Evolutionary conservation across 2,113 vertebrate genomes (phyloP), one percentile per base, ranked within the genome.

Genomic region (Archilochus colubris): DNA sequence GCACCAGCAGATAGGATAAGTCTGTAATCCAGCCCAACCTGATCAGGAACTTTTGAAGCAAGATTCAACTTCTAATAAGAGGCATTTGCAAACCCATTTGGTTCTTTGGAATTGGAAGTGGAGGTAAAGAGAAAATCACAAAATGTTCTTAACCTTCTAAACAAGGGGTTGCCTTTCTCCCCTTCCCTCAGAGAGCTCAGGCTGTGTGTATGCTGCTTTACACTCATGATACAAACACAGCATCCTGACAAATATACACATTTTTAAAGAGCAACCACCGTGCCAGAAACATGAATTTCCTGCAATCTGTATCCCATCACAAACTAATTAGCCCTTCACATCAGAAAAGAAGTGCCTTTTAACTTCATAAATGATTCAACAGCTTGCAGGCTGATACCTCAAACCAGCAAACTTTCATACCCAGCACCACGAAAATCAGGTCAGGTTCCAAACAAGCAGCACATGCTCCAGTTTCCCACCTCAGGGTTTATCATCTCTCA

Each of bases 321-420:
- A 89, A 92, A 61, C 89, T 94, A 89, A 95, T 97, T 97, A 91
- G 88, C 76, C 48, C 74, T 68, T 91, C 89, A 59, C n/a, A 33
- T 86, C 79, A 93, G 82, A 81, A 93, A 57, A 8, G 31, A 83
- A 83, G 64, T 50, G 82, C 76, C 68, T 94, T 95, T 91, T 57
- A 70, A 86, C 89, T 89, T 57, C 2, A 43, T 67, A 74, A 66
- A 76, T 91, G 53, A 91, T 97, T 82, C 67, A 97, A 68, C 58
- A 87, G 43, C 61, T 77, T 48, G 58, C 72, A 90, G 93, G 28
- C 79, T 63, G 80, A 83, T 83, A 75, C 76, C 91, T 94, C 30
- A 1, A 95, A 83, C 19, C 19, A 20, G 59, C 63, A 44, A 53
- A 50, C 76, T 74, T 90, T 21, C 75, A 33, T 73, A 86, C 79